A percentile compares a stretch with the other conserved stretches of the same genome.
These are phyloP conservation scores for Resseliella maxima DNA, from an alignment of 2,888 invertebrate genomes.

Conservation along the genomic window DNA sequence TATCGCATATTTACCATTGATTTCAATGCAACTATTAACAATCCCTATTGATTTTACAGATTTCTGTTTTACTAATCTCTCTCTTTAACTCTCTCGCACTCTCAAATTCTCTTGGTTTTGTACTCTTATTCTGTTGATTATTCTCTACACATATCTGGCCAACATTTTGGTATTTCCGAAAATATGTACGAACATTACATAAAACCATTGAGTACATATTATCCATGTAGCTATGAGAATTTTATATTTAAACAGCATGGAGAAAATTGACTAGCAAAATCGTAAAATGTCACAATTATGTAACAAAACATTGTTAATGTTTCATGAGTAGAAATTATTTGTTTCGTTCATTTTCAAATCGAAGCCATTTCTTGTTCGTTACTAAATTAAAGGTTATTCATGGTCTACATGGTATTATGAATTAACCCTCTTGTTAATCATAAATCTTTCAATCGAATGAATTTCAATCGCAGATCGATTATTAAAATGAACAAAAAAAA, in stretches of 20 bases:
- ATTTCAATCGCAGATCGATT: background rate
- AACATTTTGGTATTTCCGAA: background rate
- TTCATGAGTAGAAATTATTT: background rate
- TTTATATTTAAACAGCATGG: background rate
- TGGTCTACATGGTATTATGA: slow-evolving; percentile 1
- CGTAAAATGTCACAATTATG: background rate
- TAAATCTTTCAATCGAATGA: background rate
- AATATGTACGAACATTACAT: background rate
- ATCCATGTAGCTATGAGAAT: background rate
- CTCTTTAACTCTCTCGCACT: background rate
- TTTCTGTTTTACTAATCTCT: background rate
- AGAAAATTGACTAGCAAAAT: background rate
- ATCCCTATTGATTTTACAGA: background rate
- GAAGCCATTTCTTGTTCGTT: background rate
- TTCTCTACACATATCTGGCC: no score
- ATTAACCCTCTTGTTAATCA: background rate
- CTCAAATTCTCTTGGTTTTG: no score
- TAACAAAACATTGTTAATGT: background rate
- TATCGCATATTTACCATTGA: background rate
- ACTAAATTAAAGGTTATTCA: no score
- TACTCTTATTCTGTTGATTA: no score
- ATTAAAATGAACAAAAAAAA: background rate
- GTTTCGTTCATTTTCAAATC: background rate
- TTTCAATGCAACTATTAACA: background rate
- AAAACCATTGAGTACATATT: slow-evolving; percentile 20